A percentile compares a stretch with the other conserved stretches of the same genome.
These are phyloP conservation scores for Pseudotriccus pelzelni DNA, from an alignment of 2,797 vertebrate species.

Conservation along the genomic window DNA sequence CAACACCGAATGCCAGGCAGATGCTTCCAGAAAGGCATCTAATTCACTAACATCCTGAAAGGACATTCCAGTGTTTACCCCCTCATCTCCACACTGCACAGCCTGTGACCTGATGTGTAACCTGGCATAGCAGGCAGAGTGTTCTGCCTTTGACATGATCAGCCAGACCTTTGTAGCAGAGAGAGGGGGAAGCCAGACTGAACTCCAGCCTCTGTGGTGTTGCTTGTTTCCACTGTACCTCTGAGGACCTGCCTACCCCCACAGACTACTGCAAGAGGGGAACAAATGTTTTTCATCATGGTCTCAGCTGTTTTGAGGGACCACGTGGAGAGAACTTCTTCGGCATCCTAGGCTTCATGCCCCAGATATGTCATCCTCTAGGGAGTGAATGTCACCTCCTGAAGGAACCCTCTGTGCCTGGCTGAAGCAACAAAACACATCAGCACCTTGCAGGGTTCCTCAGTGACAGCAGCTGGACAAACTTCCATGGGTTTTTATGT, in stretches of 20 bases:
- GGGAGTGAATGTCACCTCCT: not conserved
- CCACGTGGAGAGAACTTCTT: not conserved
- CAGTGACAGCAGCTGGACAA: not conserved
- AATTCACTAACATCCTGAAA: not conserved
- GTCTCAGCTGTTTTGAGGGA: not conserved
- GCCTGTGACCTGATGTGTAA: not conserved
- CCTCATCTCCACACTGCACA: not conserved
- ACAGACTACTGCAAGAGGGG: not conserved
- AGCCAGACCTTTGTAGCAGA: not conserved
- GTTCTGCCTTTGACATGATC: not conserved
- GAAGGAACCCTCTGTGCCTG: not conserved
- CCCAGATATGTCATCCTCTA: not conserved
- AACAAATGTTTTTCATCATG: not conserved
- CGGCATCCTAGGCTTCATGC: accelerated
- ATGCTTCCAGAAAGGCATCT: not conserved
- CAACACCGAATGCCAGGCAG: accelerated
- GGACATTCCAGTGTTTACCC: not conserved
- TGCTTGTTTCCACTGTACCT: too few relatives aligned
- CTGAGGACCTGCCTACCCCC: not conserved
- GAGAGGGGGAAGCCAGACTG: not conserved
- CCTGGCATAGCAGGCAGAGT: not conserved
- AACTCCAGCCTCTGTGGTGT: not conserved
- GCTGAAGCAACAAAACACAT: accelerated
- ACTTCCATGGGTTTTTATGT: not conserved
- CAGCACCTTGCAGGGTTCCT: not conserved